These are phyloP conservation scores for Rhinichthys klamathensis DNA, from an alignment of 2,113 vertebrate species.

Conservation along the genomic window DNA sequence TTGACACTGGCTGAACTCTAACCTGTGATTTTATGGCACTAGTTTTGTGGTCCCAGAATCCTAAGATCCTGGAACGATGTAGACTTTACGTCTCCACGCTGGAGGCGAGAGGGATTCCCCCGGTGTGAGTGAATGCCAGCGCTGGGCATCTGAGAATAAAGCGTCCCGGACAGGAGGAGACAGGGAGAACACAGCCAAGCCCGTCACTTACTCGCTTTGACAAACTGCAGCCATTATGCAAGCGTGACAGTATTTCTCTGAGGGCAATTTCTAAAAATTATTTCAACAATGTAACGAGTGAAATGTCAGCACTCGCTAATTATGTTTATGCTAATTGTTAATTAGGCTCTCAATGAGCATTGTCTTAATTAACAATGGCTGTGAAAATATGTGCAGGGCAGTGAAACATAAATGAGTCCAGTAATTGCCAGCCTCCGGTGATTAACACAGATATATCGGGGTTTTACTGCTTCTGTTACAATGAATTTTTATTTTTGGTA, in stretches of 20 bases:
- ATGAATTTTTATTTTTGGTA: conserved; percentile 3
- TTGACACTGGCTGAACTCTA: too few species aligned
- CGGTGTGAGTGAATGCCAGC: conserved; percentile 37
- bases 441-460: conserved; percentile 79
- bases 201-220: conserved; percentile 88
- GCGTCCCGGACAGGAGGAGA: conserved; percentile 37
- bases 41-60: not conserved
- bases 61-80: not conserved
- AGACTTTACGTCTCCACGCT: not conserved
- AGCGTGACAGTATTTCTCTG: conserved; percentile 86
- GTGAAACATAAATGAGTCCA: conserved; percentile 74
- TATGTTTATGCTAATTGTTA: conserved; percentile 99
- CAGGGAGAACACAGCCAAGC: conserved; percentile 64
- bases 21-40: not conserved
- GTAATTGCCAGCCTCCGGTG: conserved; percentile 77
- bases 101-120: not conserved
- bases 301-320: conserved; percentile 97
- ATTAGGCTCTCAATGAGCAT: conserved; percentile 94
- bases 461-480: conserved; percentile 60
- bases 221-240: conserved; percentile 87
- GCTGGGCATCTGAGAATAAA: conserved; percentile 33
- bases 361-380: conserved; percentile 97
- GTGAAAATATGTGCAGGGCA: conserved; percentile 67
- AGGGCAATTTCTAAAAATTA: conserved; percentile 95
- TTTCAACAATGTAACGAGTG: conserved; percentile 94